Base-by-base conservation (phyloP, 92 coral and sea anemone genomes). In the Plumapathes pennacea region DNA sequence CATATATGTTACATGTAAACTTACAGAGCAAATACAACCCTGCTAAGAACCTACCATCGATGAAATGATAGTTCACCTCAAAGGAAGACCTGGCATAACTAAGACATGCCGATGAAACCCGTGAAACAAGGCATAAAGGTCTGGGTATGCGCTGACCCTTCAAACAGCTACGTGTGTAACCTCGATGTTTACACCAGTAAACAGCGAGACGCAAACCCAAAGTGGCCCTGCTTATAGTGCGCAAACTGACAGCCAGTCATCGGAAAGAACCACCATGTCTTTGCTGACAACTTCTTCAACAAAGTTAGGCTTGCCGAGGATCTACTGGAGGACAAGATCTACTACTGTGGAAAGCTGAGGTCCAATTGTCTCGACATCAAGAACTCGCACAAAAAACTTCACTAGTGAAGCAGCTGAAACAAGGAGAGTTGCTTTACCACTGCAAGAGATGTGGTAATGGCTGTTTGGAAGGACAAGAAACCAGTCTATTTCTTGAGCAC, bases 391-490 rank as follows among this genome's bases (percentile, higher is more conserved):
- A 28, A 28, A 18, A 32, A 55, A 12, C 39, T 2, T 44, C 46
- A 14, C 59, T 42, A 46, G 71, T 68, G 57, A 68, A 68, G 20
- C 25, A 36, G 29, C 65, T 68, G 17, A 43, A 17, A 55, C 21
- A 54, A 54, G 76, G 76, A 54, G 76, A 55, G 46, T 54, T 57
- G 13, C 6, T 38, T 21, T 68, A 54, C 52, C 26, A 39, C 32
- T 34, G 65, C 14, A 33, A 37, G 57, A 41, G 56, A 55, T 34
- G 13, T 68, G 14, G 65, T 54, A 26, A 56, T 33, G 12, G 32
- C 76, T 20, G 56, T 54, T 33, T 54, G 76, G 66, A 68, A 54
- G 37, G 65, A 68, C 53, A 68, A 46, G 39, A 55, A 55, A 25
- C 36, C 37, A 12, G 66, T 68, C n/a, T 19, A 22, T 34, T 54